Evolutionary conservation across 2,888 invertebrate genomes (phyloP), one percentile per base, ranked within the genome.

Genomic region (Quadroppia sp.): DNA sequence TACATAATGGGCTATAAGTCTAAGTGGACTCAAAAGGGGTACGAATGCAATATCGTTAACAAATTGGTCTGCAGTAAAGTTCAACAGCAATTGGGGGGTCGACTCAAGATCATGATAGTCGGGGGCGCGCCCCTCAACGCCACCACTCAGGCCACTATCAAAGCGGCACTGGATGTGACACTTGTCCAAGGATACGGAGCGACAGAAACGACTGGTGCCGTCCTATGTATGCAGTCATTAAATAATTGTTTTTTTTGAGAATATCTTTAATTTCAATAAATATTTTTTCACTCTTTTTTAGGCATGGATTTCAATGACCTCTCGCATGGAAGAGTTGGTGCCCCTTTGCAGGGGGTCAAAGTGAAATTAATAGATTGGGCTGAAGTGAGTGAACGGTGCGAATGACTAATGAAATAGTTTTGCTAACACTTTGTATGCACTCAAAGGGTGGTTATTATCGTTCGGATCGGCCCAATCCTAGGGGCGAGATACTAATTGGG

Each of bases 71-170:
- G 89, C 81, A 85, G 85, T 76, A 86, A 84, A 79, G 87, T 90
- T 25, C 86, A 87, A 59, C 86, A 86, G 77, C 85, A 97, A 79
- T 87, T 97, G 80, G 99, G 99, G 76, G 97, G 98, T 28, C 87
- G 88, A 59, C 87, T 98, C 76, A 88, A 96, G 73, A 85, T 94
- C 78, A 89, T 98, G 84, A 88, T 98, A 80, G 88, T 89, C 13
- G 99, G 99, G 75, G 98, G 98, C 76, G 98, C 99, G 28, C 98
- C 98, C 0, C 86, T 99, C 28, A 91, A 94, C 11, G 89, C 94
- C 0, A 95, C 96, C 82, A 97, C 97, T 15, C 97, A 98, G 83
- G 88, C 91, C 81, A 95, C 96, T 85, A 90, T 94, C 80, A 90
- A 91, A 82, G 88, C 92, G 76, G 95, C 95, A 81, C 87, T 98